A percentile compares a stretch with the other conserved stretches of the same genome.
phyloP scores from a whole-genome alignment of 1,140 invertebrate species.

The Mylabris phalerata region DNA sequence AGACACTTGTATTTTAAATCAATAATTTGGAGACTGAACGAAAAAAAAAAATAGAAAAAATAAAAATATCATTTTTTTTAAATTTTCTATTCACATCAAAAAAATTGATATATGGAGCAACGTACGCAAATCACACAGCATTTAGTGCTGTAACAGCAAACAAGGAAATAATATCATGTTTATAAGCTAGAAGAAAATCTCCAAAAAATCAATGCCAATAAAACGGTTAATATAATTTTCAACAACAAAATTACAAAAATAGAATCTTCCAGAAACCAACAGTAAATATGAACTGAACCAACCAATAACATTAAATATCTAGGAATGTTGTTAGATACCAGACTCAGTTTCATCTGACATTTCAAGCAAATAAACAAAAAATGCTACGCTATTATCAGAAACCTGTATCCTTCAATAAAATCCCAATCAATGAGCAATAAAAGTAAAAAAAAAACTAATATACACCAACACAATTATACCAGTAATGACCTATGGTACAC shows the following conservation, averaged over 20 bases:
- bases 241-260: conserved; percentile 12
- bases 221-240: conserved; percentile 9
- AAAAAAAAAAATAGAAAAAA: no score
- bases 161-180: conserved; percentile 9
- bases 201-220: conserved; percentile 7
- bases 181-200: conserved; percentile 1
- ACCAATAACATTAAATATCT: conserved; percentile 25
- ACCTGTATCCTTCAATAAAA: conserved; percentile 20
- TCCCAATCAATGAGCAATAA: conserved; percentile 15
- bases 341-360: conserved; percentile 22
- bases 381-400: conserved; percentile 20
- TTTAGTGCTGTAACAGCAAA: conserved; percentile 11
- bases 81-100: no score
- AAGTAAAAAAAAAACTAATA: conserved; percentile 25
- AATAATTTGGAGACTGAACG: no score
- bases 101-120: no score
- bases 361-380: conserved; percentile 17
- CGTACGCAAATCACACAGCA: no score
- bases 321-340: conserved; percentile 26
- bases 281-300: background rate
- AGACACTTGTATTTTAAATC: no score
- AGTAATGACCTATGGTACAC: conserved; percentile 21
- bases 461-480: conserved; percentile 22
- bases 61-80: no score
- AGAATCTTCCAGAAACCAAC: background rate